Percentiles rank a stretch among this genome's conserved stretches.
These are phyloP conservation scores for Epinephelus coioides DNA, from an alignment of 2,797 vertebrate genomes.

Conservation along the genomic window DNA sequence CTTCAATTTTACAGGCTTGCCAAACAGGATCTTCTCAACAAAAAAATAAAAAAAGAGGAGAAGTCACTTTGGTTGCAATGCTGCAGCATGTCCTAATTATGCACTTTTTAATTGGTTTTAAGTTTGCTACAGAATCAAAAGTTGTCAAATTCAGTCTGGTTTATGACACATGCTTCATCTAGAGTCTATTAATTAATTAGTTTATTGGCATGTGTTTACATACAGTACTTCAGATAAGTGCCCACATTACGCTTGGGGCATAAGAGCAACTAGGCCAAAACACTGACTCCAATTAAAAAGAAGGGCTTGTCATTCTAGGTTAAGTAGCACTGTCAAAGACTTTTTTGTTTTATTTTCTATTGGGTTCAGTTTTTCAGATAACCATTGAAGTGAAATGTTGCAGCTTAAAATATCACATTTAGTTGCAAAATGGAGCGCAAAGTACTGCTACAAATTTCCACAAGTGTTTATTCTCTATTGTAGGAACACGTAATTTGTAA, in stretches of 20 bases:
- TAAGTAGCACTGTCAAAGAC: conserved; percentile 3
- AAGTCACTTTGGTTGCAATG: neutral
- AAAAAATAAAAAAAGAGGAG: conserved; percentile 9
- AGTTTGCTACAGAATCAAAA: conserved; percentile 33
- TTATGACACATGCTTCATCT: conserved; percentile 33
- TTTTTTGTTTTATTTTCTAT: neutral
- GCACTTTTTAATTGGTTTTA: conserved; percentile 68
- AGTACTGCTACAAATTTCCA: too few relatives aligned
- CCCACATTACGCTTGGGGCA: conserved; percentile 21
- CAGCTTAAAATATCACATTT: too few relatives aligned
- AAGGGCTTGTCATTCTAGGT: conserved; percentile 35
- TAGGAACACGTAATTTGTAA: too few relatives aligned
- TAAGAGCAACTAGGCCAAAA: conserved; percentile 46
- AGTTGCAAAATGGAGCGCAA: too few relatives aligned
- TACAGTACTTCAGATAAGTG: conserved; percentile 36
- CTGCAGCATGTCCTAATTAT: conserved; percentile 46
- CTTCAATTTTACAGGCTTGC: conserved; percentile 25
- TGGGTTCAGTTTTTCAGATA: neutral
- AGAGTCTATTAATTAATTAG: conserved; percentile 46
- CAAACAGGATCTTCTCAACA: conserved; percentile 15
- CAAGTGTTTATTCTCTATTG: too few relatives aligned
- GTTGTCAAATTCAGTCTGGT: conserved; percentile 34
- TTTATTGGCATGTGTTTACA: conserved; percentile 55
- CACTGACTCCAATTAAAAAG: conserved; percentile 44
- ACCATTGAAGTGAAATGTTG: neutral